These are phyloP conservation scores for Pipa parva DNA, from an alignment of 2,113 vertebrate species.

Conservation along the genomic window DNA sequence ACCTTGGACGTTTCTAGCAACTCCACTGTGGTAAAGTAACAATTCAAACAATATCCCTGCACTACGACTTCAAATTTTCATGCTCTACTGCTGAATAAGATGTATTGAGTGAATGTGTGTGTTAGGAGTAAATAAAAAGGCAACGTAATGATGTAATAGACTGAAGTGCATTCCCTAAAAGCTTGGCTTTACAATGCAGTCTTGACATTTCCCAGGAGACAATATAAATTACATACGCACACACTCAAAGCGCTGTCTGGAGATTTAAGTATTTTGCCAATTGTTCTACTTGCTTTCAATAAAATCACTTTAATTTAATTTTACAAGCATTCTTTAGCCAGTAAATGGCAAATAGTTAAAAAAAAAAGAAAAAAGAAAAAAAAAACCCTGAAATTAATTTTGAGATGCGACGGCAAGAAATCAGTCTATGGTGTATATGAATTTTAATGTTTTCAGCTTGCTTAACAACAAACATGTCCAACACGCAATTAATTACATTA, in stretches of 20 bases:
- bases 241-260: constrained; percentile 17
- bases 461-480: neutral
- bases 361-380: neutral
- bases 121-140: neutral
- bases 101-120: too few relatives aligned
- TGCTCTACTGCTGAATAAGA: too few relatives aligned
- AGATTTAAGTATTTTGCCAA: constrained; percentile 30
- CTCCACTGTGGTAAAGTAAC: too few relatives aligned
- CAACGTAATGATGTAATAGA: constrained; percentile 26
- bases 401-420: neutral
- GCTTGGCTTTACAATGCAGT: constrained; percentile 33
- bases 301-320: constrained; percentile 37
- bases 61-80: too few relatives aligned
- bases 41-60: too few relatives aligned
- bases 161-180: constrained; percentile 33
- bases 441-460: constrained; percentile 3
- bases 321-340: neutral
- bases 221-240: constrained; percentile 22
- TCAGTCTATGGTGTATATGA: neutral
- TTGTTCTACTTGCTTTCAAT: constrained; percentile 38
- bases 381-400: neutral
- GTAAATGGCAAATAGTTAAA: constrained; percentile 1
- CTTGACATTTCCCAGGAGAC: constrained; percentile 28
- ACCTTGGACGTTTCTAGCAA: too few relatives aligned
- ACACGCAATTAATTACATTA: neutral